Base-by-base conservation (phyloP, 1,140 invertebrate genomes). In the Heliconius eleuchia region DNA sequence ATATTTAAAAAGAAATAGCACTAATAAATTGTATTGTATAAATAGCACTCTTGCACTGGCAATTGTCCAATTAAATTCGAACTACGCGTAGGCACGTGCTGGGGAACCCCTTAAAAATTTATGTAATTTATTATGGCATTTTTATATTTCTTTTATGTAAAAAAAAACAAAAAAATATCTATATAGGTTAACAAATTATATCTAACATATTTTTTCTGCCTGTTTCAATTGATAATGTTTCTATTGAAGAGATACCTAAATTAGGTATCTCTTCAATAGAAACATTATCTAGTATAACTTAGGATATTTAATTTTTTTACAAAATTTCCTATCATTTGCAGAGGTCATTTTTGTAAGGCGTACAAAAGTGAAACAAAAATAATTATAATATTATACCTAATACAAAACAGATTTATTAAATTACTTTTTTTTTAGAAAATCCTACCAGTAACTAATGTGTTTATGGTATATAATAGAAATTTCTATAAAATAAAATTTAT, bases 91-190 rank as follows among this genome's bases (percentile, higher is more conserved):
- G 46, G 77, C 80, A 74, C 78, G 84, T 81, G 78, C 75, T 77
- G 82, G 84, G 80, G 80, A 83, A 83, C 84, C 82, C 82, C 84
- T 80, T 78, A 77, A 76, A 82, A 78, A 78, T 74, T 80, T 76
- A 80, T 74, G 75, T 76, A 66, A 76, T 76, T 66, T 76, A 42
- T 66, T 30, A 23, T 76, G 37, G 46, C 73, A 76, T 66, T 42
- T 66, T n/a, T 76, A 66, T 66, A 66, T 66, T 27, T 60, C 0
- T 27, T 60, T 60, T 3, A 60, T n/a, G 23, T 60, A n/a, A 60
- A 60, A 60, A 23, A 60, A 60, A 60, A 55, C 34, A 37, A 37
- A 37, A 46, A 46, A 4, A 46, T 16, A 46, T 46, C 42, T 16
- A 13, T 46, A 13, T 46, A 42, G 11, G 11, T 13, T 46, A 46